Conservation (phyloP, 2,888 invertebrate species). For the Hyppa rectilinea region DNA sequence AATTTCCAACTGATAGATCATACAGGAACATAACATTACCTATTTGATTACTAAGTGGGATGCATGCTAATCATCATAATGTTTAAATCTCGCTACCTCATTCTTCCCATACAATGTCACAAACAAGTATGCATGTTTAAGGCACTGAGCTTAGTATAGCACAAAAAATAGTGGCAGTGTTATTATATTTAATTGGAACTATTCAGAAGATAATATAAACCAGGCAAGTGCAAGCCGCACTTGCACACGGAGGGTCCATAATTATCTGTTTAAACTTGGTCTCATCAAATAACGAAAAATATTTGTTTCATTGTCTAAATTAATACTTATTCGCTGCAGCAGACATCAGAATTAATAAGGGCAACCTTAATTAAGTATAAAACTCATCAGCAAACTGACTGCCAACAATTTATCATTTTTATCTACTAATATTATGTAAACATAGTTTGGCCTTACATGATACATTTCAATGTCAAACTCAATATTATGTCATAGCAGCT, state of each 20-base stretch:
- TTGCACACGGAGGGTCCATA: too few species aligned
- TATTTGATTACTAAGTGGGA: not conserved
- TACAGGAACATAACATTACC: not conserved
- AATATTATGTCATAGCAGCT: constrained; percentile 12
- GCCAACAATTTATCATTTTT: constrained; percentile 40
- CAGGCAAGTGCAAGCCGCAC: too few species aligned
- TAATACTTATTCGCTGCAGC: not conserved
- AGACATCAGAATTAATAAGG: not conserved
- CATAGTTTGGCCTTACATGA: constrained; percentile 5
- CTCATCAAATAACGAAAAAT: constrained; percentile 1
- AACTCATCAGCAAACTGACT: not conserved
- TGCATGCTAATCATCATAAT: not conserved
- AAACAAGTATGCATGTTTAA: too few species aligned
- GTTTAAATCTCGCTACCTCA: too few species aligned
- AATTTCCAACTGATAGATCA: not conserved
- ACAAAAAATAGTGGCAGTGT: too few species aligned
- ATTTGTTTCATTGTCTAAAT: not conserved
- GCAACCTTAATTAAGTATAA: not conserved
- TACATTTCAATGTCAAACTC: constrained; percentile 42
- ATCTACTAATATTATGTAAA: constrained; percentile 36
- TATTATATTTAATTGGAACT: not conserved
- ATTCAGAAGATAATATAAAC: not conserved
- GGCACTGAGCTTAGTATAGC: too few species aligned
- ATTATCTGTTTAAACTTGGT: not conserved
- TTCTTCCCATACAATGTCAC: too few species aligned